Evolutionary conservation across 2,888 invertebrate genomes (phyloP), one percentile per base, ranked within the genome.

Genomic region (Cheiracanthium punctorium): DNA sequence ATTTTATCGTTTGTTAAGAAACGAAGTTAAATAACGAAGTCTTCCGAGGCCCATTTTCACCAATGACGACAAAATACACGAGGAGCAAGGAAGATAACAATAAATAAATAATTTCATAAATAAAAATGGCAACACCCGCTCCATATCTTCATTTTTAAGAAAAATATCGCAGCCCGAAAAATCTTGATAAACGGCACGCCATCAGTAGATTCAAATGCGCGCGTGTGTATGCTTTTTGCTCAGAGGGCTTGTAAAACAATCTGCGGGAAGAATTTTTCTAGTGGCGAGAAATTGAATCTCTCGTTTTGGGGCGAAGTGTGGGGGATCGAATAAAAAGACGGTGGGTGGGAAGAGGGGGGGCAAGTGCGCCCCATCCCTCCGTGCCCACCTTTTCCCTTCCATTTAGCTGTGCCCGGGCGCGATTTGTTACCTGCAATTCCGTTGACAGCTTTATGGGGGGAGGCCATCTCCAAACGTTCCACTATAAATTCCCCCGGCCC

Each of bases 351-450:
- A 58, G 10, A 17, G 43, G 43, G 43, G 10, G 24, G 24, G 8
- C 4, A 4, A 24, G 24, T 7, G 17, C 12, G 30, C 32, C 32
- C 30, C 64, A n/a, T n/a, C n/a, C n/a, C n/a, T n/a, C n/a, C n/a
- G n/a, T n/a, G n/a, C n/a, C n/a, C n/a, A 64, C 29, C 29, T 64
- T 28, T n/a, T 24, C 65, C 73, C 43, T 43, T 65, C 67, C 69
- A 20, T 52, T 73, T 67, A 43, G 41, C 48, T 73, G 73, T n/a
- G 71, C 30, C 58, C 20, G 41, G 82, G 75, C 24, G 82, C 82
- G 58, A 82, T 82, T 82, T 82, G 82, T 82, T 82, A 82, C 82
- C 82, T 82, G 82, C 82, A 70, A 75, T 82, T 81, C 70, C 75
- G 82, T 41, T 82, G 82, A 82, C 82, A 82, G 82, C 75, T 82